Evolutionary conservation across 2,888 invertebrate genomes (phyloP), one percentile per base, ranked within the genome.

Genomic region (Andricus curvator): DNA sequence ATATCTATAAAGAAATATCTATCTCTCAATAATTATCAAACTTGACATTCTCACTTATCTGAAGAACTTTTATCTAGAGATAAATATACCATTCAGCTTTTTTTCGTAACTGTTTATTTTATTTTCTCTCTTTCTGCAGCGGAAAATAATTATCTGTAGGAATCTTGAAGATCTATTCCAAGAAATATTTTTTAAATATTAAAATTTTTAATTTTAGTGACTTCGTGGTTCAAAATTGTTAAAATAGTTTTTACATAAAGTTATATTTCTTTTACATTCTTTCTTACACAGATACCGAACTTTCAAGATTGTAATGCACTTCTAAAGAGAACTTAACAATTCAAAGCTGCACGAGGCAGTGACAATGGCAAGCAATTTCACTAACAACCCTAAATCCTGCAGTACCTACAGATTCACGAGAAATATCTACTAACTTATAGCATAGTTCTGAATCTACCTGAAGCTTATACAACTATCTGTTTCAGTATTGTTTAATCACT

Each of bases 301-400:
- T 25, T 62, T 66, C 79, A 62, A 79, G 78, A 78, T 82, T 82
- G 80, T 80, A 80, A 82, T 84, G 83, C 79, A 82, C 81, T 70
- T 81, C 76, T 68, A 20, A 78, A 77, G 80, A 78, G 82, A 84
- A 82, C 81, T 82, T n/a, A 64, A 22, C 74, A 41, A 66, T 37
- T 37, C n/a, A 37, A 41, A 67, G 41, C 67, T 67, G 41, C 29
- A 13, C 25, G n/a, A 22, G 62, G 29, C 1, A 25, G 15, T 62
- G 62, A 25, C 25, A 41, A 67, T 67, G 67, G n/a, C 41, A 67
- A n/a, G 11, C 15, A 48, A 74, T 48, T 74, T 20, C n/a, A 66
- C 65, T 66, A 66, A 37, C 20, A 33, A 11, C 29, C 33, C n/a
- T 37, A 66, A 66, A 66, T 29, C 17, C 37, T 33, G 65, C 17